phyloP scores from a whole-genome alignment of 2,888 invertebrate species.

The Drosophila yooni region DNA sequence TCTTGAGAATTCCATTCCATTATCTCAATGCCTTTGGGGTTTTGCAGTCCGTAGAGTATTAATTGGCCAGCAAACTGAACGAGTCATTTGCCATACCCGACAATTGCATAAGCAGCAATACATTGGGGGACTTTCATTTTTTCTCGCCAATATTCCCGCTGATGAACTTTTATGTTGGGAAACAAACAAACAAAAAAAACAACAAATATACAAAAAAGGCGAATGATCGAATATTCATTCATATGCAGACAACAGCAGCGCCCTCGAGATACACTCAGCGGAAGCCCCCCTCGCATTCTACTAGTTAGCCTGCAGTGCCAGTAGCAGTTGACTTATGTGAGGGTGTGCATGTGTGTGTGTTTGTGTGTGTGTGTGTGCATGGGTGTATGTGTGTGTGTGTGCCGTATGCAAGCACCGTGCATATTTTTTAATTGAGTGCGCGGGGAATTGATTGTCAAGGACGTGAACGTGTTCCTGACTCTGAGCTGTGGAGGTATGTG shows the following conservation, averaged over 20 bases:
- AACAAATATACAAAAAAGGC: conserved; percentile 38
- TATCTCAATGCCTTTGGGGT: background rate
- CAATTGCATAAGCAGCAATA: conserved; percentile 23
- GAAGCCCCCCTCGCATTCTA: background rate
- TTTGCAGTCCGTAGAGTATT: background rate
- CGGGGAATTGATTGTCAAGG: conserved; percentile 80
- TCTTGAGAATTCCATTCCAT: background rate
- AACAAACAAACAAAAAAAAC: conserved; percentile 41
- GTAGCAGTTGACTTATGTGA: conserved; percentile 69
- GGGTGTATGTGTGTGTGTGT: conserved; percentile 36
- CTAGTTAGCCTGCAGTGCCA: conserved; percentile 62
- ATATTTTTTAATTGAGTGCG: conserved; percentile 80
- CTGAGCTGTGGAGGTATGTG: conserved; percentile 37
- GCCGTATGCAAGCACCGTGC: conserved; percentile 71
- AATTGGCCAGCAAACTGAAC: conserved; percentile 22
- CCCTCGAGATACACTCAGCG: conserved; percentile 23
- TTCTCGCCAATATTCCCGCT: conserved; percentile 75
- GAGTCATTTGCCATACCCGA: conserved; percentile 20
- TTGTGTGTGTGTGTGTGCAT: conserved; percentile 21
- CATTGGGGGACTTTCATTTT: conserved; percentile 65
- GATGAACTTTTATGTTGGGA: conserved; percentile 74
- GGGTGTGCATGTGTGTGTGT: conserved; percentile 11
- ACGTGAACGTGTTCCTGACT: conserved; percentile 73
- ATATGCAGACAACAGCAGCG: conserved; percentile 70
- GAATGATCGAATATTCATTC: conserved; percentile 78